Evolutionary conservation across 1,140 invertebrate species (phyloP).

Genomic region (Drosophila serrata): DNA sequence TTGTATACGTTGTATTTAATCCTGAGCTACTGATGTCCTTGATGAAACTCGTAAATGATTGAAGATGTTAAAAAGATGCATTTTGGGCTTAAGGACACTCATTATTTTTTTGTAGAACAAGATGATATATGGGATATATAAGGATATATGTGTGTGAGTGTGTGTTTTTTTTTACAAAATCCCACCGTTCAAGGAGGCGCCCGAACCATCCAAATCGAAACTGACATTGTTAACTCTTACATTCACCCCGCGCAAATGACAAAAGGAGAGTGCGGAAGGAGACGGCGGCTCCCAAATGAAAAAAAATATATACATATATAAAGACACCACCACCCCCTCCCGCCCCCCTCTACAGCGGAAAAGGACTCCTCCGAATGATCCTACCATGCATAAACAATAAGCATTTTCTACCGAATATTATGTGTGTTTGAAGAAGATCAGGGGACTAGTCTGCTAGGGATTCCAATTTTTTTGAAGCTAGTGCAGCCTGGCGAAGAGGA

Average conservation of each 20-base stretch:
- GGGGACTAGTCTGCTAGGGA: slow-evolving; percentile 28
- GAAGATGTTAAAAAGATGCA: neutral
- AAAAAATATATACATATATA: too few species aligned
- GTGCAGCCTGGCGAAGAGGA: neutral
- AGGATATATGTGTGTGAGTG: slow-evolving; percentile 13
- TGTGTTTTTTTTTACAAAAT: slow-evolving; percentile 4
- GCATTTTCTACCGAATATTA: slow-evolving; percentile 68
- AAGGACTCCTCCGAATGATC: slow-evolving; percentile 2
- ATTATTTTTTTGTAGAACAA: neutral
- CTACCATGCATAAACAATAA: slow-evolving; percentile 25
- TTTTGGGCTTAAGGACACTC: neutral
- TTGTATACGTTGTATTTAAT: slow-evolving; percentile 1
- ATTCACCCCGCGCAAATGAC: slow-evolving; percentile 74
- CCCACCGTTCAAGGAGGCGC: slow-evolving; percentile 55
- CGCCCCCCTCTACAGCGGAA: slow-evolving; percentile 23
- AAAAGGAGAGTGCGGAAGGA: slow-evolving; percentile 29
- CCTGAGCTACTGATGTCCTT: neutral
- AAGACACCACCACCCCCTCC: slow-evolving; percentile 38
- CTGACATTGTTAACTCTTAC: slow-evolving; percentile 82
- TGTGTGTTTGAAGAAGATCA: slow-evolving; percentile 14
- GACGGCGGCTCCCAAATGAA: slow-evolving; percentile 31
- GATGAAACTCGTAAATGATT: neutral
- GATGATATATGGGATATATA: neutral
- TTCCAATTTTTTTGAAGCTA: slow-evolving; percentile 51
- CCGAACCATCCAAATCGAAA: slow-evolving; percentile 74